Conservation (phyloP, 2,797 vertebrate species). For the Melanogrammus aeglefinus region DNA sequence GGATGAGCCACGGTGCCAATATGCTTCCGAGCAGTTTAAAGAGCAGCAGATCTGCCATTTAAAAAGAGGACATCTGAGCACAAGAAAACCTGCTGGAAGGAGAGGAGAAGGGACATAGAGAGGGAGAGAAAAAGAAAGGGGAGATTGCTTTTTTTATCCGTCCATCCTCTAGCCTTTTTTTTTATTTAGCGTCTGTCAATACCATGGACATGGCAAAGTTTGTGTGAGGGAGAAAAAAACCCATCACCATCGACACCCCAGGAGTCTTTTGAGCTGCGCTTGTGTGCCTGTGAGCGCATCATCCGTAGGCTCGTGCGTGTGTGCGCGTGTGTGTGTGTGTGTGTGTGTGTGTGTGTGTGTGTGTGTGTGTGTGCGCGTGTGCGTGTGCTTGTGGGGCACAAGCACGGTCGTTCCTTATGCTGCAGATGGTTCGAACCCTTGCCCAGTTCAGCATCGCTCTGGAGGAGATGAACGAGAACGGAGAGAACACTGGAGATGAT, state of each 20-base stretch:
- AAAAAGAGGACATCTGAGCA: not conserved
- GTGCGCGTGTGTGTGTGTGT: too few relatives aligned
- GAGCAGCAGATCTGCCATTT: constrained; percentile 12
- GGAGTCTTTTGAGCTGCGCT: not conserved
- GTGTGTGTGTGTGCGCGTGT: constrained; percentile 45
- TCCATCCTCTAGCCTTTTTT: not conserved
- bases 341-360: constrained; percentile 41
- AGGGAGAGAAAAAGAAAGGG: not conserved
- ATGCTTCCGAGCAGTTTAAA: not conserved
- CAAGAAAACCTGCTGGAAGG: not conserved
- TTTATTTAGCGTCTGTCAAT: not conserved
- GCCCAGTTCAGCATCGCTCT: constrained; percentile 97
- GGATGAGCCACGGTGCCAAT: constrained; percentile 12
- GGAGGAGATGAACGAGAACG: constrained; percentile 94
- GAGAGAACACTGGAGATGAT: constrained; percentile 77
- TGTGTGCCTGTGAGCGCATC: not conserved
- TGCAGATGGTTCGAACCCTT: constrained; percentile 97
- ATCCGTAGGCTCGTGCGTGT: not conserved
- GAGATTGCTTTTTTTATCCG: not conserved
- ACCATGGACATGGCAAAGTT: constrained; percentile 26
- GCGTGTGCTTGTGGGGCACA: constrained; percentile 36
- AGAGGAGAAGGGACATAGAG: not conserved
- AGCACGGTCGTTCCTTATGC: constrained; percentile 77
- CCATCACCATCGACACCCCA: not conserved
- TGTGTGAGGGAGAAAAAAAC: constrained; percentile 6